Conservation (phyloP, 2,797 vertebrate genomes). For the Acanthurus leucopareius region DNA sequence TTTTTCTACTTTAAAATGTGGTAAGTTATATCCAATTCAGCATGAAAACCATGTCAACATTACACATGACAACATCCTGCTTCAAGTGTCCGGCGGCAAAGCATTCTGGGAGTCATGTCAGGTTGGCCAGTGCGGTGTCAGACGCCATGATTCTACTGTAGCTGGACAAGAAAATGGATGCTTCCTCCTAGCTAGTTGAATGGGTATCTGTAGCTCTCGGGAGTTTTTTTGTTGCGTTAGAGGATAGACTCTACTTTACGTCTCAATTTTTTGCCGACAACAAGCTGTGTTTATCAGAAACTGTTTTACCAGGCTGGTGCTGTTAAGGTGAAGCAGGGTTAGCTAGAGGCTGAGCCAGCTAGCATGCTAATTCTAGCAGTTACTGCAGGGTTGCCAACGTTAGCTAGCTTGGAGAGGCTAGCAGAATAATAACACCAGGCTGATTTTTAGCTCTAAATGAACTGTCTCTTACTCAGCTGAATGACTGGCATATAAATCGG, state of each 20-base stretch:
- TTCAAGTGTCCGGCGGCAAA: constrained; percentile 39
- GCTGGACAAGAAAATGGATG: constrained; percentile 78
- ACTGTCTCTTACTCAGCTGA: not conserved
- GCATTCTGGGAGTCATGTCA: constrained; percentile 43
- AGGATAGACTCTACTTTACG: not conserved
- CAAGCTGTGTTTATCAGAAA: not conserved
- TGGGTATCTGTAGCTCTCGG: not conserved
- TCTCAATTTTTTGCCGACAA: not conserved
- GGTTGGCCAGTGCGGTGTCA: constrained; percentile 51
- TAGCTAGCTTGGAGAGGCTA: constrained; percentile 51
- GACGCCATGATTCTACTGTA: constrained; percentile 77
- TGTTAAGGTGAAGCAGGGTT: constrained; percentile 27
- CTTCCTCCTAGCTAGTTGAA: constrained; percentile 37
- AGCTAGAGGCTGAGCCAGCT: constrained; percentile 26
- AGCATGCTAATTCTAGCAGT: constrained; percentile 51
- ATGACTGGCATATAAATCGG: not conserved
- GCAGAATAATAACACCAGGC: constrained; percentile 34
- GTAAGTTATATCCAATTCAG: not conserved
- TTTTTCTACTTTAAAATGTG: not conserved
- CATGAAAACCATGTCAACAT: not conserved
- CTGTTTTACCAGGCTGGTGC: not conserved
- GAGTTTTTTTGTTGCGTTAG: too few species aligned
- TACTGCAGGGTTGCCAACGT: not conserved
- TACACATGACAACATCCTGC: not conserved
- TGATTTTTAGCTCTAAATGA: not conserved